phyloP scores from a whole-genome alignment of 2,113 vertebrate species.

The Gobius niger region DNA sequence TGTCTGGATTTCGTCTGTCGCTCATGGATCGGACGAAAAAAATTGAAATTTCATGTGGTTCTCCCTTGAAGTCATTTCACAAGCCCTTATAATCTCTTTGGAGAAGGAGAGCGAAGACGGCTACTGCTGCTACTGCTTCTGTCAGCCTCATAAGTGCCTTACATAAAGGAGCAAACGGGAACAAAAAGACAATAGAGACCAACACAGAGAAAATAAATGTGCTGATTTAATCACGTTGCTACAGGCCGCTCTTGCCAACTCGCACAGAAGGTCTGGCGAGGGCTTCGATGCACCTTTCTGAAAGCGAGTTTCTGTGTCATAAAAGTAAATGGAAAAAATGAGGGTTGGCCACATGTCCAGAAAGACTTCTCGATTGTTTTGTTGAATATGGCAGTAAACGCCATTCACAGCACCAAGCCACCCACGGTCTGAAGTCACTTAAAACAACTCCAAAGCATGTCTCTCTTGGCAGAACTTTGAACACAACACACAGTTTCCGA shows the following conservation, averaged over 20 bases:
- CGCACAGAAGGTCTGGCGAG: conserved; percentile 31
- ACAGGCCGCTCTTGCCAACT: conserved; percentile 35
- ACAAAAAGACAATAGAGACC: conserved; percentile 63
- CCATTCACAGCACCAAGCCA: no score
- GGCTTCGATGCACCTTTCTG: neutral
- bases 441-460: no score
- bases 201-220: conserved; percentile 56
- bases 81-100: conserved; percentile 67
- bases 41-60: conserved; percentile 38
- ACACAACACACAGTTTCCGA: no score
- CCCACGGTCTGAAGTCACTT: no score
- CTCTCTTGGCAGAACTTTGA: no score
- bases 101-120: conserved; percentile 48
- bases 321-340: conserved; percentile 2
- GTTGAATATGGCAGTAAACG: neutral
- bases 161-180: conserved; percentile 65
- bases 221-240: conserved; percentile 68
- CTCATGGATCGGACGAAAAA: conserved; percentile 56
- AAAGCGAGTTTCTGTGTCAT: neutral
- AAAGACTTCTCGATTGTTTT: neutral
- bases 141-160: conserved; percentile 40
- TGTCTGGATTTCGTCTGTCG: conserved; percentile 47
- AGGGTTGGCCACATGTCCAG: neutral
- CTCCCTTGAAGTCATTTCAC: conserved; percentile 68
- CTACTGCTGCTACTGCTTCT: conserved; percentile 48